Evolutionary conservation across 2,888 invertebrate species (phyloP), one percentile per base, ranked within the genome.

Genomic region (Eupsilia transversa): DNA sequence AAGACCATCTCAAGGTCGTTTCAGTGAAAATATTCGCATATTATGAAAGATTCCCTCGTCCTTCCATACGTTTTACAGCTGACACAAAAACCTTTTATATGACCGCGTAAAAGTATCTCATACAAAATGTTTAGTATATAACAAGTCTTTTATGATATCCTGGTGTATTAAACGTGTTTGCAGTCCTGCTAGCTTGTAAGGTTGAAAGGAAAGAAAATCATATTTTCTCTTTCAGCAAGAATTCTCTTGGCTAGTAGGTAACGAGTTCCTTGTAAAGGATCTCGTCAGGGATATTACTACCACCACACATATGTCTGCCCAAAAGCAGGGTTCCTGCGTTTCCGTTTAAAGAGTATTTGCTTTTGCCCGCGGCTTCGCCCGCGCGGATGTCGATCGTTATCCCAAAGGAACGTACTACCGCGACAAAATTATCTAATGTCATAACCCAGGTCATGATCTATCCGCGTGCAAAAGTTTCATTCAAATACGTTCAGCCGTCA

Each of bases 11-110:
- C 79, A 82, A 82, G 82, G 79, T 82, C 72, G 71, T 52, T 46
- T 41, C 65, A 67, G 60, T 61, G 54, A 65, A 72, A 82, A 77
- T 77, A 77, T 77, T 70, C 77, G 10, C 52, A 67, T 67, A 67
- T 43, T 72, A 74, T 56, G 74, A 66, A 77, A 70, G 68, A 72
- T 72, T 82, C 38, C 17, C 30, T 17, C 78, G 68, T 56, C 61
- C 33, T 61, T 43, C 61, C 57, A 35, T 69, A 59, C 71, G 72
- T 72, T 82, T 82, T 72, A 82, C 71, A 82, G 68, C 80, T 77
- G 56, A 66, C 79, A 82, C 79, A 72, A 72, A 77, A 82, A 74
- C 74, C 69, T 82, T 82, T 82, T 82, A 82, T 79, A 68, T 78
- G 72, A 61, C 54, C 54, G 77, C 79, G 79, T 82, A 82, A 82